Conservation (phyloP, 2,888 invertebrate genomes). For the Bhutanitis thaidina region DNA sequence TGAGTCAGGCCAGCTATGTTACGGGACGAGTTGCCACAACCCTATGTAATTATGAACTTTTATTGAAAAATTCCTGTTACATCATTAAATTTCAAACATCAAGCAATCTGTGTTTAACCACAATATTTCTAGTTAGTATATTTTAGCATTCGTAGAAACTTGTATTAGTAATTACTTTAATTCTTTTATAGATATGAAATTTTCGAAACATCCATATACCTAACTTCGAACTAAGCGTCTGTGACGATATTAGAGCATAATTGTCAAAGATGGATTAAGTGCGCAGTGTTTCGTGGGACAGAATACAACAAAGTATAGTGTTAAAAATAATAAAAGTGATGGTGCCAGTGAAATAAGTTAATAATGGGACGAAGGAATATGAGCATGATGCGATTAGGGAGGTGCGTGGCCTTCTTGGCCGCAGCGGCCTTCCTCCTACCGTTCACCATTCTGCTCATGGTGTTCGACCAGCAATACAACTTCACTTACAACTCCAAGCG, state of each 20-base stretch:
- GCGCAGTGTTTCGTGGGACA: not conserved
- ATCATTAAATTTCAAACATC: too few relatives aligned
- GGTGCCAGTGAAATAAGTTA: constrained; percentile 4
- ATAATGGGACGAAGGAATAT: constrained; percentile 60
- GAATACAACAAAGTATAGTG: not conserved
- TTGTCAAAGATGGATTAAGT: not conserved
- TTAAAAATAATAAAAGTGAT: constrained; percentile 13
- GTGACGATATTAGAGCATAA: too few relatives aligned
- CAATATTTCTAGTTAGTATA: too few relatives aligned
- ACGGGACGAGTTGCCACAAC: too few relatives aligned
- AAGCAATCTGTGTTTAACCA: too few relatives aligned
- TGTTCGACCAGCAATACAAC: constrained; percentile 81
- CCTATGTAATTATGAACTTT: too few relatives aligned
- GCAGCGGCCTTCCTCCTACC: constrained; percentile 81
- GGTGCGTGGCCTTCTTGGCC: constrained; percentile 81
- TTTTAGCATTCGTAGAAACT: too few relatives aligned
- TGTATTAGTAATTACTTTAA: too few relatives aligned
- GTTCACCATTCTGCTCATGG: constrained; percentile 80
- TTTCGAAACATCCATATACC: not conserved
- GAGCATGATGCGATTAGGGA: constrained; percentile 72
- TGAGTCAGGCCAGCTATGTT: too few relatives aligned
- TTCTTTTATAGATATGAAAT: not conserved
- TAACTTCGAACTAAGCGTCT: not conserved
- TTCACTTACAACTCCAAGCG: constrained; percentile 73
- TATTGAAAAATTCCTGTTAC: too few relatives aligned